Percentiles rank a stretch among this genome's conserved stretches.
phyloP scores from a whole-genome alignment of 2,888 invertebrate species.

The Beris chalybata region DNA sequence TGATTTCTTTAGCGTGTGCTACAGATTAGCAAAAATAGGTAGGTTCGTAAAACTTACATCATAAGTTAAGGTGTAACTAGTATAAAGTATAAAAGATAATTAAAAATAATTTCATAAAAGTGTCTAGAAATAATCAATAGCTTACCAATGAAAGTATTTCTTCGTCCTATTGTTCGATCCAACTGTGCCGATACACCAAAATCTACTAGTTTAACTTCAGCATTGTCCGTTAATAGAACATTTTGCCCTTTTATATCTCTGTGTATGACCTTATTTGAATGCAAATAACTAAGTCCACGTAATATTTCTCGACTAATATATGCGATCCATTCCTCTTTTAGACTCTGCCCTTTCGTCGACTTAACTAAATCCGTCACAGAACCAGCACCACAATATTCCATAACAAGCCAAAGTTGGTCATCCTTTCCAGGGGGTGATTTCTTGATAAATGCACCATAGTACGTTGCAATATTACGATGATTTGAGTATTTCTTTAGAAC shows the following conservation, averaged over 20 bases:
- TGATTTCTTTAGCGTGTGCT: too few species aligned
- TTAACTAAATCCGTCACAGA: slow-evolving; percentile 99
- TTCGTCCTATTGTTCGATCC: slow-evolving; percentile 96
- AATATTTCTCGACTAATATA: slow-evolving; percentile 97
- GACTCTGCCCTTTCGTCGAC: slow-evolving; percentile 95
- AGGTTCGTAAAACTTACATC: too few species aligned
- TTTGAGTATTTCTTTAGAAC: slow-evolving; percentile 98
- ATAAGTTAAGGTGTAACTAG: too few species aligned
- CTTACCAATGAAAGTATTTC: slow-evolving; percentile 91
- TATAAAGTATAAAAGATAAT: too few species aligned
- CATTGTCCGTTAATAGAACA: slow-evolving; percentile 98
- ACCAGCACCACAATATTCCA: slow-evolving; percentile 99
- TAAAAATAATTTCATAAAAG: background rate
- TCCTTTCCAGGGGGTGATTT: slow-evolving; percentile 98
- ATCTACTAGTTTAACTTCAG: slow-evolving; percentile 99
- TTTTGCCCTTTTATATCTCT: slow-evolving; percentile 99
- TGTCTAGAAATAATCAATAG: background rate
- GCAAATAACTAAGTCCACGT: slow-evolving; percentile 94
- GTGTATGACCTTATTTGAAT: slow-evolving; percentile 98
- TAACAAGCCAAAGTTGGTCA: slow-evolving; percentile 99
- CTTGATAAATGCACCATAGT: slow-evolving; percentile 99
- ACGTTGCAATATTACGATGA: slow-evolving; percentile 99
- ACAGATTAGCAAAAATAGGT: too few species aligned
- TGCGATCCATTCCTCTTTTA: slow-evolving; percentile 99
- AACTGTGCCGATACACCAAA: slow-evolving; percentile 99